Evolutionary conservation across 2,113 vertebrate genomes (phyloP).

Genomic region (Illadopsis cleaveri): DNA sequence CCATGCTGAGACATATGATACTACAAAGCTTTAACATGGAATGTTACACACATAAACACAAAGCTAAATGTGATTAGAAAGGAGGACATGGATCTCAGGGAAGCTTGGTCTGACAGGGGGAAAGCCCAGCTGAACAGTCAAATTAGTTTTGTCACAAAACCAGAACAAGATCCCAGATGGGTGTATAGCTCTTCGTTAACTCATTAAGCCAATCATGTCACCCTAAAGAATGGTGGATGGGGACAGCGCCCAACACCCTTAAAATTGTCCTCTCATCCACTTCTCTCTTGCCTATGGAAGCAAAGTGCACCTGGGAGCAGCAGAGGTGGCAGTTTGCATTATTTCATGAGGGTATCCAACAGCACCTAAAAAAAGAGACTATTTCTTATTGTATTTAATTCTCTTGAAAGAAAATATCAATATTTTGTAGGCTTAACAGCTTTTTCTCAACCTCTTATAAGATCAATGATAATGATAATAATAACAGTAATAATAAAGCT

Average conservation of each 20-base stretch:
- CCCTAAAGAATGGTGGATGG: background rate
- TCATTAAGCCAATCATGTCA: background rate
- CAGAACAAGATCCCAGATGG: background rate
- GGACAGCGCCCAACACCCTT: background rate
- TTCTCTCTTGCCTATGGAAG: background rate
- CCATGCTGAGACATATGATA: background rate
- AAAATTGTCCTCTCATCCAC: background rate
- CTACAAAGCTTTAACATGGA: background rate
- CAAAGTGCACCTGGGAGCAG: background rate
- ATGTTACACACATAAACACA: background rate
- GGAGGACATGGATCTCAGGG: background rate
- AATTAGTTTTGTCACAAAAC: background rate
- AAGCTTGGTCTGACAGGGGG: background rate
- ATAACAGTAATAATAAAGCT: background rate
- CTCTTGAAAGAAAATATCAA: slow-evolving; percentile 14
- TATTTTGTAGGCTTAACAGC: background rate
- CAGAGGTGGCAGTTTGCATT: background rate
- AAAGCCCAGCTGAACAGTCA: background rate
- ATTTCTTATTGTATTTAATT: background rate
- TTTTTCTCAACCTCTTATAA: background rate
- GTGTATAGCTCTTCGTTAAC: background rate
- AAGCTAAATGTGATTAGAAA: background rate
- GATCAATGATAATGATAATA: background rate
- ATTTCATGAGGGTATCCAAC: background rate
- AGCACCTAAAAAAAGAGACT: background rate